Evolutionary conservation across 2,888 invertebrate genomes (phyloP), one percentile per base, ranked within the genome.

Genomic region (Deroplatys truncata): DNA sequence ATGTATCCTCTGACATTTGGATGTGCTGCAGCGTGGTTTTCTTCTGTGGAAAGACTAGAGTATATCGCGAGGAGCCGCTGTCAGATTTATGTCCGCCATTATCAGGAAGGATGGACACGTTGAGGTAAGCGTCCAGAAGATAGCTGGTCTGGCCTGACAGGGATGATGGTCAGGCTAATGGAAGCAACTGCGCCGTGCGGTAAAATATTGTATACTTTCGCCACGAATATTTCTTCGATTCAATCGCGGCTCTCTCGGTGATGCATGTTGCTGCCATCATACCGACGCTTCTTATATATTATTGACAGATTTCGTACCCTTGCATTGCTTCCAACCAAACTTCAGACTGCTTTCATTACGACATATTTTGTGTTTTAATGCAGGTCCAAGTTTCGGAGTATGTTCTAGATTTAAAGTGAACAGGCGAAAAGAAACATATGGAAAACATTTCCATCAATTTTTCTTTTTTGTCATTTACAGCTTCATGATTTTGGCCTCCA

Each of bases 1-100:
- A 43, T 13, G 43, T 13, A 13, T 43, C 1, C 43, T 43, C 43
- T 43, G 43, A 43, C 43, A 43, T 10, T 43, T 43, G 43, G 13
- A 43, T 10, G 43, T 43, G 43, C 84, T n/a, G 87, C 87, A 87
- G n/a, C 31, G 28, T 43, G 87, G 87, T 31, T 82, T 87, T 87
- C 83, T 87, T 87, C 87, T 72, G 25, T 87, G 82, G 82, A 87
- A 87, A 82, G 35, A 29, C 28, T 31, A 35, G 31, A 85, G 86
- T n/a, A 16, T 25, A 43, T 86, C 29, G 72, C 25, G 86, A 56
- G 82, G 86, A 86, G 86, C 86, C 82, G 84, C 89, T 84, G 89
- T 89, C 90, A 86, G 89, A 90, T 90, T 90, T 89, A 90, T 90
- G 88, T 87, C 88, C 88, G 85, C 90, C 89, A 90, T 90, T 90